A percentile compares a stretch with the other conserved stretches of the same genome.
Evolutionary conservation across 2,888 invertebrate genomes (phyloP).

Genomic region (Artemia sinica): DNA sequence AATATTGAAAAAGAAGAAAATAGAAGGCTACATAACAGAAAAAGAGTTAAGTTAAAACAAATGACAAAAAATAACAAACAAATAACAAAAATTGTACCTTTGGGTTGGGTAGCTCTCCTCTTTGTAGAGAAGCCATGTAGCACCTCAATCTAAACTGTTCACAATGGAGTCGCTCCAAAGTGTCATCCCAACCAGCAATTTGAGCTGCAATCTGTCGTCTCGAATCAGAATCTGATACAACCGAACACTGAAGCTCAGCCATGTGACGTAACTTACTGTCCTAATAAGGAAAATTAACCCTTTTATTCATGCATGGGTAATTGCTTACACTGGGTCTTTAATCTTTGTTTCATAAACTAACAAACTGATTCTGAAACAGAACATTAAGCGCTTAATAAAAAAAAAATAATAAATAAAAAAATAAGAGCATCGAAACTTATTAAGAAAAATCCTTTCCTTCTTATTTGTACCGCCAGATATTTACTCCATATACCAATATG

Average conservation of each 20-base stretch:
- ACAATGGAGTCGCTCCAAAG: slow-evolving; percentile 82
- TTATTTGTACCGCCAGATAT: too few relatives aligned
- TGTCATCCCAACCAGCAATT: slow-evolving; percentile 91
- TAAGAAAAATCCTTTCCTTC: too few relatives aligned
- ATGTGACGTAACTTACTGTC: slow-evolving; percentile 92
- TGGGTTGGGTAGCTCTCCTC: slow-evolving; percentile 87
- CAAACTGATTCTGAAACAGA: too few relatives aligned
- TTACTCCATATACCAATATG: too few relatives aligned
- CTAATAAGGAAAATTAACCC: slow-evolving; percentile 38
- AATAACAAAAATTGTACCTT: slow-evolving; percentile 47
- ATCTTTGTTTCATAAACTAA: too few relatives aligned
- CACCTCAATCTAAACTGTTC: slow-evolving; percentile 89
- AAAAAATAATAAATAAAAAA: too few relatives aligned
- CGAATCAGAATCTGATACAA: slow-evolving; percentile 77
- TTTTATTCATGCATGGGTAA: too few relatives aligned
- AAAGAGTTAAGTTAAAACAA: neutral
- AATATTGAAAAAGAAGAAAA: too few relatives aligned
- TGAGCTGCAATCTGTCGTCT: slow-evolving; percentile 80
- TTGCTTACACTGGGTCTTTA: too few relatives aligned
- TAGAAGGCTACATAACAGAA: neutral
- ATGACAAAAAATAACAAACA: neutral
- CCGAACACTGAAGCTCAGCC: slow-evolving; percentile 96
- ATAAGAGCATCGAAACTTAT: too few relatives aligned
- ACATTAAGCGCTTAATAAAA: too few relatives aligned
- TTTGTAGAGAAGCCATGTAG: slow-evolving; percentile 91